Percentiles rank a stretch among this genome's conserved stretches.
Evolutionary conservation across 2,888 invertebrate genomes (phyloP).

Genomic region (Micoletzkya japonica): DNA sequence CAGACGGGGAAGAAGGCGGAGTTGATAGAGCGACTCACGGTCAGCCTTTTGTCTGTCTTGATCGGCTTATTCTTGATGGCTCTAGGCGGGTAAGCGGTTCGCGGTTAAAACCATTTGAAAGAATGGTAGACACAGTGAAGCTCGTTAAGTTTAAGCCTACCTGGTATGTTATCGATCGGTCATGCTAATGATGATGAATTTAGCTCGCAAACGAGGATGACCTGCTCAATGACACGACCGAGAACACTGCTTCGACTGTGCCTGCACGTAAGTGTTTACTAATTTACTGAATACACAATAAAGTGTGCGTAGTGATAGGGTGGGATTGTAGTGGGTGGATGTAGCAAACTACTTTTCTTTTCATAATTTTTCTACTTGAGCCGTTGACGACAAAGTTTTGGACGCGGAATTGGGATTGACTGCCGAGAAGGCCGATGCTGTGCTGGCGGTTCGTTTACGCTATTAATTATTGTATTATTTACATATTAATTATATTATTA

Average conservation of each 20-base stretch:
- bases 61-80: neutral
- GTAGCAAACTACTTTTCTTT: no score
- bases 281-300: neutral
- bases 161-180: neutral
- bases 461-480: no score
- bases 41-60: neutral
- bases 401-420: no score
- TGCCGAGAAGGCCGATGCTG: no score
- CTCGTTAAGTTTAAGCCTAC: no score
- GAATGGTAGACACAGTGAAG: no score
- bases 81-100: no score
- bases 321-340: no score
- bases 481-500: no score
- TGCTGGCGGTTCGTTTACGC: no score
- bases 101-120: no score
- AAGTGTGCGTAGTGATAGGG: no score
- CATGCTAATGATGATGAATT: neutral
- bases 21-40: slow-evolving; percentile 29
- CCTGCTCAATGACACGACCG: slow-evolving; percentile 1
- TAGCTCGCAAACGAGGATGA: slow-evolving; percentile 19
- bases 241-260: neutral
- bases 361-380: slow-evolving; percentile 6
- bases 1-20: slow-evolving; percentile 33
- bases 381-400: slow-evolving; percentile 15
- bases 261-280: neutral